Base-by-base conservation (phyloP, 2,797 vertebrate genomes). In the Sciaenops ocellatus region DNA sequence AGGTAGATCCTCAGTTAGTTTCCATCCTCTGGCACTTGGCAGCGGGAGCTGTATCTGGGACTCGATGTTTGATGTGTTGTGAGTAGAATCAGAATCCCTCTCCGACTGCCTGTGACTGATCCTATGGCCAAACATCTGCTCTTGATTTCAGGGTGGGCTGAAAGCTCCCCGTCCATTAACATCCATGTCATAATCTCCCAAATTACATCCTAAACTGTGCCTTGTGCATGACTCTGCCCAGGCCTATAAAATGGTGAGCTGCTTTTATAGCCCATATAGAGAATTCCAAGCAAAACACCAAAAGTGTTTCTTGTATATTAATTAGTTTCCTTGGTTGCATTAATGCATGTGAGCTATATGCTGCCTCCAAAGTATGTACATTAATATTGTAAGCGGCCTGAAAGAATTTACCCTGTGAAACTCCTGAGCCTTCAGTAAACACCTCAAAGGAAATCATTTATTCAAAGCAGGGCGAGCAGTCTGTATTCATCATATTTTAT, bases 91-190 rank as follows among this genome's bases (percentile, higher is more conserved):
- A 50, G 66, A 38, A 62, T 83, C 75, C 68, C 85, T 72, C 73
- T 78, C 78, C 71, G 84, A 87, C 77, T 60, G 87, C 79, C 76
- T 85, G 83, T 11, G 60, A 86, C 85, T 48, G 50, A 59, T 89
- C 84, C 78, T 61, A 79, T 78, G 76, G 90, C 82, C 89, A 88
- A 87, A 92, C 93, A 95, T 94, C 94, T 95, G 95, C 89, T 95
- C 84, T 83, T 87, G 79, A 94, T 95, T 93, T 90, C 84, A 87
- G 86, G 76, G 87, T 71, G 83, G 90, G 89, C 93, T 86, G 72
- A 90, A 89, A 94, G 80, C 84, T 93, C 87, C 77, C 48, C 60
- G 63, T 89, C 88, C 87, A 90, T 93, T 93, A 93, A 90, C 88
- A 89, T 91, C 90, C 85, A 84, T 87, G 88, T 90, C 91, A 83